Conservation (phyloP, 1,140 invertebrate genomes). For the Plodia interpunctella region DNA sequence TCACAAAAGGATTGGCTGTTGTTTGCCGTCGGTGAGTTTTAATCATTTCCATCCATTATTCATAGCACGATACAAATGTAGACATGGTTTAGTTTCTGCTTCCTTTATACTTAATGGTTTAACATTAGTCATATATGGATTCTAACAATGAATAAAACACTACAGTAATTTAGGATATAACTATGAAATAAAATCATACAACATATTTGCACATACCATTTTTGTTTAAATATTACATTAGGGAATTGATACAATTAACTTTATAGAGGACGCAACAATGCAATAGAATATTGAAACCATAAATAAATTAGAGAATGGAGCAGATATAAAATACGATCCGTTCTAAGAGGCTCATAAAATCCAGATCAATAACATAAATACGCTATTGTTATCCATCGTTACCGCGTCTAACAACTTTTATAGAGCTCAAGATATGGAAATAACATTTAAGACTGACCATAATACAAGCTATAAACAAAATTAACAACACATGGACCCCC, state of each 20-base stretch:
- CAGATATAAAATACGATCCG: not conserved
- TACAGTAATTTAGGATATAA: no score
- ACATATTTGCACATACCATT: no score
- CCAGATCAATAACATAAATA: slow-evolving; percentile 62
- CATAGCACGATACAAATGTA: not conserved
- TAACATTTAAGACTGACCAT: slow-evolving; percentile 66
- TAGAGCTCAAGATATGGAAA: slow-evolving; percentile 66
- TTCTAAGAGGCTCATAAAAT: slow-evolving; percentile 53
- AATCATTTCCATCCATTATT: not conserved
- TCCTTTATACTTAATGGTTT: not conserved
- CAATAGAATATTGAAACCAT: no score
- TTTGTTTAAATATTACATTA: no score
- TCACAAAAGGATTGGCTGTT: not conserved
- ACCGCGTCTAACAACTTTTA: slow-evolving; percentile 61
- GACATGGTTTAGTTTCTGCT: not conserved
- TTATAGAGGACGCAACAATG: no score
- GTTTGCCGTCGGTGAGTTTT: not conserved
- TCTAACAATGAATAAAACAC: not conserved
- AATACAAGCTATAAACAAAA: slow-evolving; percentile 76
- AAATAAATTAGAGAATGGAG: slow-evolving; percentile 8
- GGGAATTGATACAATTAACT: no score
- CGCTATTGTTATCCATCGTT: slow-evolving; percentile 60
- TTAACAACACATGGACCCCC: slow-evolving; percentile 72
- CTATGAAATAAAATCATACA: no score
- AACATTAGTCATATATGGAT: not conserved